Evolutionary conservation across 2,888 invertebrate species (phyloP), one percentile per base, ranked within the genome.

Genomic region (Andrena marginata): DNA sequence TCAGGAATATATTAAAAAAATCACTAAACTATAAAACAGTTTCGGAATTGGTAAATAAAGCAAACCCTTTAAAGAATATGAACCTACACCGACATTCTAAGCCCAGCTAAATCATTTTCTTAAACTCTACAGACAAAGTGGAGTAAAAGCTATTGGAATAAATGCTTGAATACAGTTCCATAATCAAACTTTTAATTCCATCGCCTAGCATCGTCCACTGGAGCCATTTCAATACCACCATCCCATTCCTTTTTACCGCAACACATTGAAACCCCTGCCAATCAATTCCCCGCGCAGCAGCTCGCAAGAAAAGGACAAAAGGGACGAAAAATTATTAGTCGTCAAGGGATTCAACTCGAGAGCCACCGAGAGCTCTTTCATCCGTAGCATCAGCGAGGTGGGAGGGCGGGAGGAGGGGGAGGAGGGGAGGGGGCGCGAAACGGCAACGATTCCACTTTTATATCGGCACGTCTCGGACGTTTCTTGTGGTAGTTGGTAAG

Each of bases 361-460:
- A 48, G 29, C 20, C 8, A 29, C 1, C 8, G n/a, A 7, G 70
- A 13, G 35, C 8, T 20, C 48, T 60, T 70, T 49, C 60, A 48
- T 48, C 20, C 59, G n/a, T 5, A 6, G 20, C 60, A 5, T 31
- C 29, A n/a, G 35, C 10, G 33, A 4, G 23, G 54, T 2, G 26
- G 3, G 5, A 0, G 13, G 33, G n/a, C n/a, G n/a, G n/a, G n/a
- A n/a, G n/a, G n/a, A n/a, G n/a, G n/a, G n/a, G n/a, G n/a, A n/a
- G n/a, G n/a, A n/a, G n/a, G n/a, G n/a, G n/a, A n/a, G n/a, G 31
- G 4, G 33, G 4, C 42, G 42, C 2, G 56, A 70, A 64, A 49
- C 64, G 70, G 20, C 63, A 29, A 8, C 42, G 64, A 64, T 77
- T 48, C 56, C 64, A 48, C n/a, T 77, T 77, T 70, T 59, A 59